These are phyloP conservation scores for Eptesicus fuscus DNA, from an alignment of 2,113 vertebrate genomes.

Conservation along the genomic window DNA sequence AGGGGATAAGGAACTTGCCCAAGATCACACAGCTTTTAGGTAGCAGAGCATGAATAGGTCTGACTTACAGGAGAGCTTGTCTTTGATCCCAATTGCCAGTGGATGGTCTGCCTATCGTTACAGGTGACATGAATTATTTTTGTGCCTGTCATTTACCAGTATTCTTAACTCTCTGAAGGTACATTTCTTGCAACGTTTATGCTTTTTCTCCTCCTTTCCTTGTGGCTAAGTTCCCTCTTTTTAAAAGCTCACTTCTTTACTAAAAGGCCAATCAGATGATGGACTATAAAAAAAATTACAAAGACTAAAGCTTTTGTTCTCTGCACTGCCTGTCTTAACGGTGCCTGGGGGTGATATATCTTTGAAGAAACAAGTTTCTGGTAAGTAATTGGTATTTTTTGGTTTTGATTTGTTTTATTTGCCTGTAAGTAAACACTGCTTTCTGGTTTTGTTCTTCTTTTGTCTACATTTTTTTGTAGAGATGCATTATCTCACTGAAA, in stretches of 20 bases:
- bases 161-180: not conserved
- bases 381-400: conserved; percentile 31
- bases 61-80: not conserved
- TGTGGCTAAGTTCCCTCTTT: not conserved
- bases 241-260: conserved; percentile 36
- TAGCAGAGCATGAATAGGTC: not conserved
- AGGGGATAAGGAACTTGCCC: not conserved
- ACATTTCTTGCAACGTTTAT: not conserved
- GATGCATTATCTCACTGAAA: conserved; percentile 26
- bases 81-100: not conserved
- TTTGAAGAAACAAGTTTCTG: conserved; percentile 18
- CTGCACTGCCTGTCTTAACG: not conserved
- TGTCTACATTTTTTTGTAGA: not conserved
- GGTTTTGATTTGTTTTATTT: not conserved
- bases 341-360: not conserved
- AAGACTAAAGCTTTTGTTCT: conserved; percentile 34
- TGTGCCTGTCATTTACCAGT: not conserved
- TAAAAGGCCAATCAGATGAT: conserved; percentile 5
- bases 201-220: not conserved
- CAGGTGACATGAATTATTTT: conserved; percentile 10
- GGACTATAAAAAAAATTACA: conserved; percentile 5
- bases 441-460: not conserved
- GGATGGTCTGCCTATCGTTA: not conserved
- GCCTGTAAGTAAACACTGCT: not conserved
- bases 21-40: not conserved